Percentiles rank a stretch among this genome's conserved stretches.
These are phyloP conservation scores for Grapholita molesta DNA, from an alignment of 1,140 invertebrate species.

Conservation along the genomic window DNA sequence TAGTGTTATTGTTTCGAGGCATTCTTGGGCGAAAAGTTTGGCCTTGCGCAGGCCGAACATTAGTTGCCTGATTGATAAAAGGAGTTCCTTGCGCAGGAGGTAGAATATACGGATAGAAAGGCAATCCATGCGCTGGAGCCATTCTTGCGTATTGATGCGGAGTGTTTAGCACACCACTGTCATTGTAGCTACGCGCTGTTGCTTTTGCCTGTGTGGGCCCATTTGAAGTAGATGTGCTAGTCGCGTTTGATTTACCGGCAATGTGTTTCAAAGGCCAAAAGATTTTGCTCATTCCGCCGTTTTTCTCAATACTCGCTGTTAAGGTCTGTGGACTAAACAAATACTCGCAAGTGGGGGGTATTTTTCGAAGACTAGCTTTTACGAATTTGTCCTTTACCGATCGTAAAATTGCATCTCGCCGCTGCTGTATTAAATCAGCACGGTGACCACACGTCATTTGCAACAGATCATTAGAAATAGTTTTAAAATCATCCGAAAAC, in stretches of 20 bases:
- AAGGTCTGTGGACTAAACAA: background rate
- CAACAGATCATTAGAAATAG: constrained; percentile 12
- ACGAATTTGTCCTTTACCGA: constrained; percentile 16
- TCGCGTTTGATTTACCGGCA: background rate
- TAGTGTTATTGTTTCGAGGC: background rate
- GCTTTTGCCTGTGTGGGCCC: background rate
- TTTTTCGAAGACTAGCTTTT: constrained; percentile 13
- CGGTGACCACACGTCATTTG: constrained; percentile 19
- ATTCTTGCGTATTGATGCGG: no score
- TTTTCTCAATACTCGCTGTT: background rate
- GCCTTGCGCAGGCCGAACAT: no score
- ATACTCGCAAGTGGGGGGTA: constrained; percentile 2
- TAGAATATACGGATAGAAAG: background rate
- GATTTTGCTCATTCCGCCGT: background rate
- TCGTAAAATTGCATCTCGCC: constrained; percentile 8
- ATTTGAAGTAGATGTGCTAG: background rate
- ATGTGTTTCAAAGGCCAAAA: background rate
- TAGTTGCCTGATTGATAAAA: background rate
- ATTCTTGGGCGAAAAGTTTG: background rate
- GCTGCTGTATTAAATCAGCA: constrained; percentile 18
- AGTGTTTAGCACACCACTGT: no score
- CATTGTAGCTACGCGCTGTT: background rate
- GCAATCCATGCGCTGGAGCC: background rate
- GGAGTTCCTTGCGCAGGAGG: constrained; percentile 6
- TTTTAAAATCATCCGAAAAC: constrained; percentile 10